Conservation (phyloP, 2,113 vertebrate species). For the Epinephelus lanceolatus region DNA sequence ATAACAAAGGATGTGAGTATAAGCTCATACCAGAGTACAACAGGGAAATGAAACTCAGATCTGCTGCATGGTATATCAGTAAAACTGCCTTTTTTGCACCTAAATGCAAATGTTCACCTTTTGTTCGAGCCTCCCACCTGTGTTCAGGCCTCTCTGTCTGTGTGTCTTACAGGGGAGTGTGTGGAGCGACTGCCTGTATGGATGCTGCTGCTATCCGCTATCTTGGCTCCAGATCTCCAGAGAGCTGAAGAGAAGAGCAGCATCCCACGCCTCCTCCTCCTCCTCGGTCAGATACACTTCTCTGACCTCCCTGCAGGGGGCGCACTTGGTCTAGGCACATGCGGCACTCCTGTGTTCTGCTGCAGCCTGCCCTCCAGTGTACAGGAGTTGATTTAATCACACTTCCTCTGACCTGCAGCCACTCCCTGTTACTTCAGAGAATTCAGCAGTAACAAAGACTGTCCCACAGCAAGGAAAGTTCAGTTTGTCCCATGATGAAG, state of each 20-base stretch:
- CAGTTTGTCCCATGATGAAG: slow-evolving; percentile 14
- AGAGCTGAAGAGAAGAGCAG: slow-evolving; percentile 82
- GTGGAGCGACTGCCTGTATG: slow-evolving; percentile 82
- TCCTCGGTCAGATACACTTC: slow-evolving; percentile 65
- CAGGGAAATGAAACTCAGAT: background rate
- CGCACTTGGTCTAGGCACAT: slow-evolving; percentile 75
- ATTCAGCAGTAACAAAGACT: slow-evolving; percentile 36
- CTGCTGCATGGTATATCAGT: background rate
- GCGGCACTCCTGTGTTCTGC: background rate
- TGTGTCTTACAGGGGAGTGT: slow-evolving; percentile 75
- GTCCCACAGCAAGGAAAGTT: slow-evolving; percentile 19
- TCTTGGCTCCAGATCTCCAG: slow-evolving; percentile 85
- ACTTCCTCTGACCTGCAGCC: slow-evolving; percentile 52
- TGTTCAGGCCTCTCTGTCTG: slow-evolving; percentile 38
- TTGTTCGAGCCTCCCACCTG: slow-evolving; percentile 61
- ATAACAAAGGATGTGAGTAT: background rate
- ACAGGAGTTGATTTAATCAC: slow-evolving; percentile 63
- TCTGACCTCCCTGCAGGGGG: slow-evolving; percentile 72
- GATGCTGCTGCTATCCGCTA: slow-evolving; percentile 83
- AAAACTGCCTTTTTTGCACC: slow-evolving; percentile 15
- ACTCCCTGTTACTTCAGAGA: slow-evolving; percentile 46
- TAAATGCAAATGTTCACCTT: slow-evolving; percentile 65
- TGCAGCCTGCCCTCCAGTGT: slow-evolving; percentile 31
- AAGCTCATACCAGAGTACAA: background rate
- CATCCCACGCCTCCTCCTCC: slow-evolving; percentile 68